Evolutionary conservation across 2,113 vertebrate species (phyloP).

Genomic region (Eptatretus burgeri): DNA sequence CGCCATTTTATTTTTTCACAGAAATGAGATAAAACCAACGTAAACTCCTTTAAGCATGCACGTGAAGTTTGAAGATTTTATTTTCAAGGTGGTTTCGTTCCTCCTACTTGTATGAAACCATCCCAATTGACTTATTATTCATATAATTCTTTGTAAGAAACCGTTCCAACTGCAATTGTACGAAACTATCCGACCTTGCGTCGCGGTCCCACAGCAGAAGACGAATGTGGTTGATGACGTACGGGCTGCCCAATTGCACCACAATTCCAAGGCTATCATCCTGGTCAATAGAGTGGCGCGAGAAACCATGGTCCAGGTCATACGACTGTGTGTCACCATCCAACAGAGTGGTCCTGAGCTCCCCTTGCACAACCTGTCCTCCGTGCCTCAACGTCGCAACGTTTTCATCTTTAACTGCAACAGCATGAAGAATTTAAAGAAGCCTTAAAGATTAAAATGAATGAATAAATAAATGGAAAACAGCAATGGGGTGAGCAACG

Average conservation of each 20-base stretch:
- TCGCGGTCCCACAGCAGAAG: slow-evolving; percentile 85
- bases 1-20: no score
- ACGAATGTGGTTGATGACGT: slow-evolving; percentile 76
- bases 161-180: no score
- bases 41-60: no score
- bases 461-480: no score
- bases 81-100: no score
- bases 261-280: slow-evolving; percentile 66
- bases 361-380: slow-evolving; percentile 77
- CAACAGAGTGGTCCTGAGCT: slow-evolving; percentile 69
- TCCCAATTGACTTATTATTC: no score
- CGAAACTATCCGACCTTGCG: slow-evolving; percentile 11
- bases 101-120: no score
- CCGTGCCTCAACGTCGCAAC: slow-evolving; percentile 94
- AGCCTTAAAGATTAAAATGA: no score
- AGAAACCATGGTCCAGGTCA: slow-evolving; percentile 93
- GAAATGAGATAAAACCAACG: no score
- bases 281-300: slow-evolving; percentile 71
- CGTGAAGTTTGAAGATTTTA: no score
- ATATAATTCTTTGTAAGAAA: no score
- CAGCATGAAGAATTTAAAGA: no score
- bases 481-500: not conserved
- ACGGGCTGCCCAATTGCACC: slow-evolving; percentile 66
- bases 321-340: slow-evolving; percentile 97
- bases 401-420: slow-evolving; percentile 70